Evolutionary conservation across 2,797 vertebrate species (phyloP).

Genomic region (Myotis findleyi): DNA sequence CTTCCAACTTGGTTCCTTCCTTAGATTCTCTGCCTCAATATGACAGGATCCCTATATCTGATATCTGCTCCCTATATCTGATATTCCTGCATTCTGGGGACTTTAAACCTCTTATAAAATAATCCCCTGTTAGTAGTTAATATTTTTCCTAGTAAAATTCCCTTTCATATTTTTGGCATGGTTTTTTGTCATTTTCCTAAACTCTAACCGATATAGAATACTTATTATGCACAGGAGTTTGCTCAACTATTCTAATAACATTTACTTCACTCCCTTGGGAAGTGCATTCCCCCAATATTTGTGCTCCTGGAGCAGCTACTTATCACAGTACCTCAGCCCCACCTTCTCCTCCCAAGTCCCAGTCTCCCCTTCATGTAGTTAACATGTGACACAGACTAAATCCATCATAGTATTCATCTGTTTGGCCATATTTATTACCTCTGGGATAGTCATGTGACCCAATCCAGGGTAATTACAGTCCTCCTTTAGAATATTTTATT

Average conservation of each 20-base stretch:
- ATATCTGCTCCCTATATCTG: not conserved
- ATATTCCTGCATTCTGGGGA: not conserved
- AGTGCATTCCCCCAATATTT: not conserved
- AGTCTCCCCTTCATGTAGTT: not conserved
- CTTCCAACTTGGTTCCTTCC: not conserved
- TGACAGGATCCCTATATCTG: not conserved
- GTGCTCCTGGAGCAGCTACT: not conserved
- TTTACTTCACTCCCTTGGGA: not conserved
- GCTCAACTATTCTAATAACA: not conserved
- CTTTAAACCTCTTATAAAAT: not conserved
- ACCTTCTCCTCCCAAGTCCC: not conserved
- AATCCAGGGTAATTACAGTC: not conserved
- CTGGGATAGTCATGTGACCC: not conserved
- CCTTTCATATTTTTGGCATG: not conserved
- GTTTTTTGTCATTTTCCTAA: not conserved
- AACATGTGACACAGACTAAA: not conserved
- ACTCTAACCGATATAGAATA: not conserved
- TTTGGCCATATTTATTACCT: not conserved
- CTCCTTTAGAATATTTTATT: not conserved
- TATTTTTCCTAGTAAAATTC: not conserved
- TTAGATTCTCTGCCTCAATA: not conserved
- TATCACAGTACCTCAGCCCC: not conserved
- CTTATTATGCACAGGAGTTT: not conserved
- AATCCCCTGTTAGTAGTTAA: not conserved
- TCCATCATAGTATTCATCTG: not conserved